A percentile compares a stretch with the other conserved stretches of the same genome.
Evolutionary conservation across 2,113 vertebrate species (phyloP).

Genomic region (Platanista minor): DNA sequence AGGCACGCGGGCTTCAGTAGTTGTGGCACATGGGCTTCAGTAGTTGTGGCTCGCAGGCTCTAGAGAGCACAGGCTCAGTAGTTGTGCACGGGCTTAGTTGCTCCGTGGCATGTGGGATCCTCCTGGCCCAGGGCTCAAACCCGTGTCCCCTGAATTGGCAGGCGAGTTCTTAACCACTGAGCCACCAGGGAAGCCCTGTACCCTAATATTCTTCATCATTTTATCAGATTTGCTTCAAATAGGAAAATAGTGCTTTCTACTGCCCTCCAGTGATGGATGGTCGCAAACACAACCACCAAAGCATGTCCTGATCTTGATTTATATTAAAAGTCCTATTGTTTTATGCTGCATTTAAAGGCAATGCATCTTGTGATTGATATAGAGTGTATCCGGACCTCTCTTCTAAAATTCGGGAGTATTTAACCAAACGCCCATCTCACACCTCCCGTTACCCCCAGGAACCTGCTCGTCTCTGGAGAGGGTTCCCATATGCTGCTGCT

Average conservation of each 20-base stretch:
- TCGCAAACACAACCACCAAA: background rate
- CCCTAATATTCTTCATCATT: fast-evolving
- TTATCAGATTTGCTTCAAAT: background rate
- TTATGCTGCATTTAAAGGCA: background rate
- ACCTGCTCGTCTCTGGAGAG: fast-evolving
- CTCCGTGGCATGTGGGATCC: too few relatives aligned
- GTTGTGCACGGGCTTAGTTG: too few relatives aligned
- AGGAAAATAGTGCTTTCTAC: background rate
- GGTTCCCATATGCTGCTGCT: fast-evolving
- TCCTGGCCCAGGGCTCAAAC: too few relatives aligned
- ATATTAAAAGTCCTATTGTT: fast-evolving
- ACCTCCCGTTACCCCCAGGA: background rate
- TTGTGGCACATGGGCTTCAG: too few relatives aligned
- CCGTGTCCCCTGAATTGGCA: too few relatives aligned
- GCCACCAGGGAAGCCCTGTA: too few relatives aligned
- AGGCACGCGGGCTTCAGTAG: too few relatives aligned
- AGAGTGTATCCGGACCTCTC: fast-evolving
- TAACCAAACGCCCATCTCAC: background rate
- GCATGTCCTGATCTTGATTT: background rate
- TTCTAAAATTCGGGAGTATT: background rate
- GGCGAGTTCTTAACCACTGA: too few relatives aligned
- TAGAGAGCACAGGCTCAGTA: too few relatives aligned
- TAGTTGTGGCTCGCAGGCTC: too few relatives aligned
- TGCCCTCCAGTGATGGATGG: background rate
- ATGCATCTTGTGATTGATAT: background rate